Evolutionary conservation across 2,888 invertebrate species (phyloP), one percentile per base, ranked within the genome.

Genomic region (Sepioteuthis lessoniana): DNA sequence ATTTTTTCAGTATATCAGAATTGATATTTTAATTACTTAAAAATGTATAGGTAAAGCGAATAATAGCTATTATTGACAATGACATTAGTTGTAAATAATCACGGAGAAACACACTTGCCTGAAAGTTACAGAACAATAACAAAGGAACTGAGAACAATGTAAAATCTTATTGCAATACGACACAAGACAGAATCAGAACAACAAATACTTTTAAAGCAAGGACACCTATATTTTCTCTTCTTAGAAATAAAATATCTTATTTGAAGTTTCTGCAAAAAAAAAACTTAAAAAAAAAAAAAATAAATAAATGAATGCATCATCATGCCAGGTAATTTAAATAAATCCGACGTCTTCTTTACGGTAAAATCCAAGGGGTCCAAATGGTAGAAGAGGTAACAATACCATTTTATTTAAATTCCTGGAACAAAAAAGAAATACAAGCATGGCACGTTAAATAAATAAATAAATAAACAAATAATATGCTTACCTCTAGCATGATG

Each of bases 401-500:
- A 60, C 1, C 31, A 31, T 10, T 76, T 76, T 25, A 19, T 50
- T 55, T 25, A 5, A 21, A 21, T 5, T 21, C 21, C 21, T 19
- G 19, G 21, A 55, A 55, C 21, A 5, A 55, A 55, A 25, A 7
- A 55, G 5, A 55, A 21, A 55, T 16, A 55, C 55, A 55, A 25
- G 21, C 55, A 55, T 55, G 25, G 55, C 7, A 25, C 21, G 35
- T 10, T n/a, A 21, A 90, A 37, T 16, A 42, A 91, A 31, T 16
- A 42, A 91, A 31, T 8, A 91, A 38, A 19, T 35, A 90, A 90
- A 90, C n/a, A 38, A 42, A 38, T n/a, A 37, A 90, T 5, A 90
- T 16, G 31, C 91, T 91, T 91, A 91, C 91, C 91, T 91, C 91
- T 91, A 91, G 31, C 91, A 91, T 91, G 91, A 31, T 91, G 91